Percentiles rank a stretch among this genome's conserved stretches.
phyloP scores from a whole-genome alignment of 2,113 vertebrate genomes.

The Gopherus evgoodei region DNA sequence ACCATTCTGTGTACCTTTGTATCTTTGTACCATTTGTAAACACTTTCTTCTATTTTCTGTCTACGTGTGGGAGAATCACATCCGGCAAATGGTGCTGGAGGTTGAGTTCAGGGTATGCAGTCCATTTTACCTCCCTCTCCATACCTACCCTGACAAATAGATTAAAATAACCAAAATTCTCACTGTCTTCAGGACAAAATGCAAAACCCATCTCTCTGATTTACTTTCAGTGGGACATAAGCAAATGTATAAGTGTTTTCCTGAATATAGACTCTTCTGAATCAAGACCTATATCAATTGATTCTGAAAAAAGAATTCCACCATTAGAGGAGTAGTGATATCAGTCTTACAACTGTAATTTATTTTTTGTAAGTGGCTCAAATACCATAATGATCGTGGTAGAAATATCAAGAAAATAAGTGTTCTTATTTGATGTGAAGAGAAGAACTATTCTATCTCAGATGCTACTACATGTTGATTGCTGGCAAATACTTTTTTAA shows the following conservation, averaged over 20 bases:
- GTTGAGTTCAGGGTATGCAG: background rate
- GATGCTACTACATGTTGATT: background rate
- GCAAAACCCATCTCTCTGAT: background rate
- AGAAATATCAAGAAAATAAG: background rate
- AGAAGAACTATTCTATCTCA: background rate
- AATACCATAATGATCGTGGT: background rate
- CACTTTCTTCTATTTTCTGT: background rate
- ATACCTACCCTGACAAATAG: background rate
- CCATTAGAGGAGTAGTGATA: background rate
- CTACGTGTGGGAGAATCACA: background rate
- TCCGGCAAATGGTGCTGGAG: too few species aligned
- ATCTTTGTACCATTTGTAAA: too few species aligned
- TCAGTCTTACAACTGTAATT: background rate
- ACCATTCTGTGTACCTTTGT: background rate
- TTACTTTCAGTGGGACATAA: background rate
- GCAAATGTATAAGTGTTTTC: background rate
- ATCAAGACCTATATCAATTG: background rate
- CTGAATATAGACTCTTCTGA: background rate
- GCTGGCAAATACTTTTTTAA: background rate
- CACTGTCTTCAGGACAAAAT: background rate
- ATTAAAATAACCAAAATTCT: background rate
- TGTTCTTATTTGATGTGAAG: background rate
- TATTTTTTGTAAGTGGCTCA: background rate
- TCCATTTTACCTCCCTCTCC: background rate
- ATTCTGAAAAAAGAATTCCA: background rate